Conservation (phyloP, 2,113 vertebrate species). For the Dasyornis broadbenti region DNA sequence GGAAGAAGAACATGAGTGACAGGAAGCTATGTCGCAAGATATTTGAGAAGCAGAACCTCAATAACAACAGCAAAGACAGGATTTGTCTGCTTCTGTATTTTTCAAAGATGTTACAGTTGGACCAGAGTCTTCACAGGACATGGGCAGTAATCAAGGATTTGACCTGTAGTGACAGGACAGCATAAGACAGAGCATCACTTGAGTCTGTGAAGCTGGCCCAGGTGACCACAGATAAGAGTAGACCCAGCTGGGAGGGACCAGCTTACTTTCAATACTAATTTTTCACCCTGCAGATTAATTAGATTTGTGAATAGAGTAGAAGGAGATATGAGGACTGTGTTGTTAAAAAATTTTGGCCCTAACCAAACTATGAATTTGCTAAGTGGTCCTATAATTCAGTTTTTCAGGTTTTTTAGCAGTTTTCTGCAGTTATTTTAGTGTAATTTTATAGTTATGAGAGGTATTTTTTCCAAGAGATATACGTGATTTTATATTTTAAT, state of each 20-base stretch:
- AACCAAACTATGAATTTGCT: not conserved
- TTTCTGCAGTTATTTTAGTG: not conserved
- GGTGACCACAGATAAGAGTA: not conserved
- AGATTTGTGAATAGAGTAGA: not conserved
- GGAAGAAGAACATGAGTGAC: not conserved
- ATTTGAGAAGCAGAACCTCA: not conserved
- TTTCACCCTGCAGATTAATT: not conserved
- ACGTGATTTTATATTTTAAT: not conserved
- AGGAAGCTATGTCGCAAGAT: fast-evolving
- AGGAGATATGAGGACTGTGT: not conserved
- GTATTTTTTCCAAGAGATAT: not conserved
- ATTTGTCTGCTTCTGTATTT: not conserved
- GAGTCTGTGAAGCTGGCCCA: not conserved
- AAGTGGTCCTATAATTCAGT: not conserved
- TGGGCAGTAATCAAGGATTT: not conserved
- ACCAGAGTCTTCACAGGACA: not conserved
- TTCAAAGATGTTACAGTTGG: not conserved
- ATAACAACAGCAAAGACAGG: not conserved
- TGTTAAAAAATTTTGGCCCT: not conserved
- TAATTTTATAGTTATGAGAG: fast-evolving
- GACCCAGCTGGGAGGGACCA: not conserved
- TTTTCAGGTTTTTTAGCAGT: no score
- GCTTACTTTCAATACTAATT: not conserved
- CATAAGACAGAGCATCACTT: not conserved
- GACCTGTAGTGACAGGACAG: not conserved